These are phyloP conservation scores for Drosophila yakuba DNA, from an alignment of 1,140 invertebrate genomes.

Conservation along the genomic window DNA sequence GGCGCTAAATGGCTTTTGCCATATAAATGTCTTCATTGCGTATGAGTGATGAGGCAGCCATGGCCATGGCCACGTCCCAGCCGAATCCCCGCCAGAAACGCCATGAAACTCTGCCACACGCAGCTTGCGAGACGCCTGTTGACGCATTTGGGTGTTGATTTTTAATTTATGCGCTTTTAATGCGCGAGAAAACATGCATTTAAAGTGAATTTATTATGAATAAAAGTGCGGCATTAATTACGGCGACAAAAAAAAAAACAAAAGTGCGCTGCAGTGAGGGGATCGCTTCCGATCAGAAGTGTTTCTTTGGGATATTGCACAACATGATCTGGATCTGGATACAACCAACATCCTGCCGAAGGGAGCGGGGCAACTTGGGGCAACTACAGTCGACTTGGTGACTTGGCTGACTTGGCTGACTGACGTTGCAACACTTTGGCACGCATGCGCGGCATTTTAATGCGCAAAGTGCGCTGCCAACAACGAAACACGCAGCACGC, in stretches of 20 bases:
- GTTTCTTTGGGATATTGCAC: slow-evolving; percentile 41
- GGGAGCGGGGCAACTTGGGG: slow-evolving; percentile 9
- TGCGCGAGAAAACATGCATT: slow-evolving; percentile 79
- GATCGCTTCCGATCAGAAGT: slow-evolving; percentile 37
- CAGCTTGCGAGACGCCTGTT: slow-evolving; percentile 50
- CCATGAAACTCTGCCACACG: slow-evolving; percentile 27
- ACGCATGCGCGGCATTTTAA: slow-evolving; percentile 81
- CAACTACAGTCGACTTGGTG: background rate
- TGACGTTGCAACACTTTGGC: slow-evolving; percentile 72
- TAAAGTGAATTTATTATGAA: slow-evolving; percentile 81
- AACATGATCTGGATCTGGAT: slow-evolving; percentile 36
- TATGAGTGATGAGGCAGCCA: slow-evolving; percentile 76
- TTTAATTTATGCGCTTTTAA: slow-evolving; percentile 83
- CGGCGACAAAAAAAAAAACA: slow-evolving; percentile 7
- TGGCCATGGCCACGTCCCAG: slow-evolving; percentile 33
- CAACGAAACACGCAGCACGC: slow-evolving; percentile 76
- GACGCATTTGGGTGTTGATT: slow-evolving; percentile 80
- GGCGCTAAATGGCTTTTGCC: slow-evolving; percentile 77
- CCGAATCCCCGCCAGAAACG: background rate
- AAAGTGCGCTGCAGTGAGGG: background rate
- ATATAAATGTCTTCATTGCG: slow-evolving; percentile 83
- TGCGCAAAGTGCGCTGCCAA: slow-evolving; percentile 70
- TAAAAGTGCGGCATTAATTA: slow-evolving; percentile 76
- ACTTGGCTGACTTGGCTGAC: slow-evolving; percentile 22
- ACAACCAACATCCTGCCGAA: slow-evolving; percentile 37